Evolutionary conservation across 2,888 invertebrate species (phyloP), one percentile per base, ranked within the genome.

Genomic region (Camptogramma bilineatum): DNA sequence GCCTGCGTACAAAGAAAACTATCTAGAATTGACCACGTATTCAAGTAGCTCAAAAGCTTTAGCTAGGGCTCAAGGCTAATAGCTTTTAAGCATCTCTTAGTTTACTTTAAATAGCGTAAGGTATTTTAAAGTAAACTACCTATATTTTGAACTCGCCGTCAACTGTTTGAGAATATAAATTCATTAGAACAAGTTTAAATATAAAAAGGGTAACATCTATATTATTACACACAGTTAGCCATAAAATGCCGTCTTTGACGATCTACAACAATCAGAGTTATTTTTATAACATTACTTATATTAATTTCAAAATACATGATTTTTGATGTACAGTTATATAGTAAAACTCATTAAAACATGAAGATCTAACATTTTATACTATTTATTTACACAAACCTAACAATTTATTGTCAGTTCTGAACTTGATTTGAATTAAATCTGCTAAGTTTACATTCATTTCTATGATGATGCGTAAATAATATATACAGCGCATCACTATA

Each of bases 341-440:
- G 13, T 39, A 13, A 13, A 13, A 39, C 13, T 39, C 13, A 13
- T 9, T 39, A 39, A 13, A 21, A 85, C 87, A 89, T 83, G 86
- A 89, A 90, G 90, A 86, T 86, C 85, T 84, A 79, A 74, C 68
- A 68, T 69, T 78, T 68, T 73, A 76, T 74, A 76, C 72, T 56
- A 56, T 62, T 74, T 77, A 81, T 85, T 81, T 86, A 81, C 86
- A 91, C 84, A 87, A 78, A 74, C 81, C 84, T 88, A 90, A 86
- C 81, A 82, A 73, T 86, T 92, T 93, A 93, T 93, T 93, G 92
- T 93, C 92, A 90, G 88, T 92, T 91, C 88, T 90, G 92, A 92
- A 92, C 91, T 77, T 86, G 78, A 78, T 76, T 78, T 79, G 80
- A 81, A 77, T 73, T 79, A 78, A 73, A 73, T 75, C 64, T 67